Evolutionary conservation across 1,140 invertebrate species (phyloP).

Genomic region (Xylocopa sonorina): DNA sequence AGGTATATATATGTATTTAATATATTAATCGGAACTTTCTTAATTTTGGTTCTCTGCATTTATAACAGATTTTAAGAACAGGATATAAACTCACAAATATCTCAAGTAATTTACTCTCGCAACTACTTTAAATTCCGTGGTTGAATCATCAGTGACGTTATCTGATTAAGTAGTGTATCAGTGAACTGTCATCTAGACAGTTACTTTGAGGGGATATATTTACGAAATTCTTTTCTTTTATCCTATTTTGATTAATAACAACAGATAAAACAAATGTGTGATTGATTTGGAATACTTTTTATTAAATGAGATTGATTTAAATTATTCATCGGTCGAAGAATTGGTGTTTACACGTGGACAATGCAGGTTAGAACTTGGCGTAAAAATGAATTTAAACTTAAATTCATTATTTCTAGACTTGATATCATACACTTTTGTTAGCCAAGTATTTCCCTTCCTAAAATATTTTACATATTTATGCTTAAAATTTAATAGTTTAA

Average conservation of each 20-base stretch:
- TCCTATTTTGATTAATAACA: background rate
- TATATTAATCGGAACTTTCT: background rate
- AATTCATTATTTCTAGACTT: background rate
- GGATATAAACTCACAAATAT: background rate
- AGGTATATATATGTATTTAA: too few species aligned
- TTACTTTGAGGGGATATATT: background rate
- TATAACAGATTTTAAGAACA: background rate
- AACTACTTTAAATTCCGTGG: background rate
- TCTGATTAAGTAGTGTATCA: conserved; percentile 7
- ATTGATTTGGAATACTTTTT: background rate
- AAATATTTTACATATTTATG: background rate
- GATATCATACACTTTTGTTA: background rate
- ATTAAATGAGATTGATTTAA: background rate
- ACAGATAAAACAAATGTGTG: background rate
- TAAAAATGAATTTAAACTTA: background rate
- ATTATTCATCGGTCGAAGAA: background rate
- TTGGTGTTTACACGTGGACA: conserved; percentile 35
- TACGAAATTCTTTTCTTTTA: background rate
- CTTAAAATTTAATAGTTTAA: too few species aligned
- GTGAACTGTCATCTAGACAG: conserved; percentile 19
- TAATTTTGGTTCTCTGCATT: background rate
- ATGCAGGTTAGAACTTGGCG: conserved; percentile 51
- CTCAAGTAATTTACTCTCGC: background rate
- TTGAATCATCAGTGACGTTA: conserved; percentile 36
- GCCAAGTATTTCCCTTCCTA: background rate